Evolutionary conservation across 2,888 invertebrate genomes (phyloP), one percentile per base, ranked within the genome.

Genomic region (Halocaridina rubra): DNA sequence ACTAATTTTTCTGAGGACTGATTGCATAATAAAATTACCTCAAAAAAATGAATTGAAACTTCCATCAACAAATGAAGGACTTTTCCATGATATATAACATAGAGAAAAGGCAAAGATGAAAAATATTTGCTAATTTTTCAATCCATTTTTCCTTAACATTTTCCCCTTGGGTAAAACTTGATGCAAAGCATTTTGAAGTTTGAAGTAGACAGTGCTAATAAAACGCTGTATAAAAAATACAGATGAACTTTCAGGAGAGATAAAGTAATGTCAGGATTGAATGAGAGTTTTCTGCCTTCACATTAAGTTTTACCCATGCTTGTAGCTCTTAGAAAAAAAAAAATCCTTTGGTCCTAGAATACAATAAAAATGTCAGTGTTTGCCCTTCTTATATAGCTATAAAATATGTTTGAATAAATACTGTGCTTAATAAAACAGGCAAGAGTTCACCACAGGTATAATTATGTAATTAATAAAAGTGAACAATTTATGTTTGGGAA

Each of bases 351-450:
- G 82, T 82, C 82, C 72, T 82, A 82, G 82, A 82, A 72, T 82
- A 71, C 71, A 80, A 80, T 76, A 59, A 75, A 75, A 81, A n/a
- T 53, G 71, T 82, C 81, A 82, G 77, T 82, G 81, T 82, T 82
- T 82, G 81, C 81, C 81, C 81, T 82, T 82, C 81, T 82, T 82
- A 82, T 82, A 82, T 77, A 82, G 81, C 81, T 82, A 80, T 80
- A 59, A n/a, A 82, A 82, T 82, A 82, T 82, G 81, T 82, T 53
- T 82, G 81, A 82, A 57, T 29, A 77, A 82, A 82, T 82, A 82
- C 81, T 69, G 81, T 82, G 81, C 81, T 82, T 82, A 72, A 76
- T 67, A 53, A 82, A 69, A 75, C 76, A 76, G 46, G 77, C 69
- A 67, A 77, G 77, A 76, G 30, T 76, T 64, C 75, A 75, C 76